Conservation (phyloP, 2,113 vertebrate genomes). For the Abramis brama region DNA sequence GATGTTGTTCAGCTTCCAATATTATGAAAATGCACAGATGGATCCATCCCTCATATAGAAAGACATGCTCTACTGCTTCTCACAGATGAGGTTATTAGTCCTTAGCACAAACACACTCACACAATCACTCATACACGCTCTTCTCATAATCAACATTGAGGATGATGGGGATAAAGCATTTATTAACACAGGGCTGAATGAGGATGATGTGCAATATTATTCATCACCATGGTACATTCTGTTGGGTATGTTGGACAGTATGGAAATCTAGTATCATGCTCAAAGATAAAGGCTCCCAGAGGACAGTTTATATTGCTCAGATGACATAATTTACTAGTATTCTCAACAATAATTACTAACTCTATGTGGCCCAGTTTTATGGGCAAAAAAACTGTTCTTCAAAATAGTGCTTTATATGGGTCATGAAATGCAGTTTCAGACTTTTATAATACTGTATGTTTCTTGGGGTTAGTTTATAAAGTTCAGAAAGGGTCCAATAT, state of each 20-base stretch:
- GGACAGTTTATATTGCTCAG: background rate
- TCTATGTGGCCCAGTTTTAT: too few relatives aligned
- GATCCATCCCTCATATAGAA: constrained; percentile 52
- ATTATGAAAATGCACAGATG: constrained; percentile 50
- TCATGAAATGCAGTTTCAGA: too few relatives aligned
- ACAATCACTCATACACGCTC: constrained; percentile 41
- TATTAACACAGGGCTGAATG: constrained; percentile 39
- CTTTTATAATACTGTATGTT: too few relatives aligned
- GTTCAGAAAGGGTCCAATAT: too few relatives aligned
- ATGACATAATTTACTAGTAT: background rate
- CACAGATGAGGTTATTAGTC: constrained; percentile 64
- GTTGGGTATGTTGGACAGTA: background rate
- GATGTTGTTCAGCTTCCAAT: constrained; percentile 54
- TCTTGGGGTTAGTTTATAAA: too few relatives aligned
- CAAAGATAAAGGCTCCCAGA: background rate
- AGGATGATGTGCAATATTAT: constrained; percentile 2
- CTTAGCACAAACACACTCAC: constrained; percentile 48
- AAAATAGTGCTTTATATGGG: too few relatives aligned
- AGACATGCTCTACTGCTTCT: constrained; percentile 54
- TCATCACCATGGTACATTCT: background rate
- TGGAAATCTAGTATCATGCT: background rate
- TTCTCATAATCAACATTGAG: constrained; percentile 49
- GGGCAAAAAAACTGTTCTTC: too few relatives aligned
- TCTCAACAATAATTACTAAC: too few relatives aligned
- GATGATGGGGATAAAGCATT: constrained; percentile 44